Base-by-base conservation (phyloP, 2,113 vertebrate species). In the Theropithecus gelada region DNA sequence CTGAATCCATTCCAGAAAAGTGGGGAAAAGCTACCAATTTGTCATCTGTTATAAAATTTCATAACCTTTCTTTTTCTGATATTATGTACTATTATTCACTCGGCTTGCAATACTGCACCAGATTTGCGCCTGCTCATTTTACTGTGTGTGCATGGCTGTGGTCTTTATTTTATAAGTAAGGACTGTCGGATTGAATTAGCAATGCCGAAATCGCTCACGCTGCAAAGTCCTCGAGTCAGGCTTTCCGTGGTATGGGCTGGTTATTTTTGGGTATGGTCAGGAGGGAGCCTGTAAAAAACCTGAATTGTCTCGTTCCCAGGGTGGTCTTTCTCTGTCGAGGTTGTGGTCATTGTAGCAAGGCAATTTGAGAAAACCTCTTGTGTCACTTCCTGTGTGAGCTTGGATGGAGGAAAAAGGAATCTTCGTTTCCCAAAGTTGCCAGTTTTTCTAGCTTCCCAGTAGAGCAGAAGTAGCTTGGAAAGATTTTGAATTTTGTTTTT, bases 121-220 rank as follows among this genome's bases (percentile, higher is more conserved):
- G 84, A 90, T 93, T 83, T 95, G 90, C 5, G 98, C 97, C 97
- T 98, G 97, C 96, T 97, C 96, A 97, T 97, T 98, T 98, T 92
- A 97, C 93, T 88, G 48, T 57, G 90, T 94, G 83, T 95, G 76
- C 7, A 0, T n/a, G 85, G 66, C 43, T 96, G 83, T 89, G 92
- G 72, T 96, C 80, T 90, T 83, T 88, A 68, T 93, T 68, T 96
- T 87, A 0, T 25, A 64, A 73, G 76, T 40, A 87, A 68, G 95
- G 92, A 76, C 92, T 84, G 78, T 76, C 68, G 14, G 86, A 72
- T 50, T 7, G 68, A 76, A 27, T 93, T 93, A 35, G 95, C 97
- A 35, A 10, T 68, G 89, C 78, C 0, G 45, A 61, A 80, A 59
- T 25, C 55, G 82, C 95, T 97, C 93, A 48, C 8, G 1, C 64